phyloP scores from a whole-genome alignment of 1,140 invertebrate genomes.

The Calephelis nemesis region DNA sequence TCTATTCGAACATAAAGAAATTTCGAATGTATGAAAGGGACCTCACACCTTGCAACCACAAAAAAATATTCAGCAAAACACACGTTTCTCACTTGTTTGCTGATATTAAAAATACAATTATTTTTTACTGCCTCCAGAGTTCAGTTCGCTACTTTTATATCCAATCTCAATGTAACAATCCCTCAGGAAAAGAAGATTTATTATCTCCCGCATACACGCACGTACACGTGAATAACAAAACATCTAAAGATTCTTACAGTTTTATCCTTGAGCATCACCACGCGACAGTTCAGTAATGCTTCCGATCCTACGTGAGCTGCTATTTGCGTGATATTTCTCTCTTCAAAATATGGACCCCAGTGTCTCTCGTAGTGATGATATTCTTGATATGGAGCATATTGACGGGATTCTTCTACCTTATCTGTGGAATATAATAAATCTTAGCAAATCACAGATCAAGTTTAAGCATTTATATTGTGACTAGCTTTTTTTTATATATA shows the following conservation, averaged over 20 bases:
- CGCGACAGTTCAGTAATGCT: slow-evolving; percentile 88
- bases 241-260: slow-evolving; percentile 82
- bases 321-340: slow-evolving; percentile 78
- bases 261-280: slow-evolving; percentile 91
- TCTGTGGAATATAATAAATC: slow-evolving; percentile 38
- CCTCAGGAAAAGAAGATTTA: slow-evolving; percentile 8
- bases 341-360: slow-evolving; percentile 89
- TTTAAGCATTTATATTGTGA: too few relatives aligned
- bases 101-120: too few relatives aligned
- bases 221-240: slow-evolving; percentile 5
- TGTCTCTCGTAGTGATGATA: slow-evolving; percentile 81
- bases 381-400: slow-evolving; percentile 80
- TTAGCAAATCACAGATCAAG: not conserved
- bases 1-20: too few relatives aligned
- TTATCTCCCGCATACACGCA: slow-evolving; percentile 1
- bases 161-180: not conserved
- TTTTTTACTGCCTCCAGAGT: too few relatives aligned
- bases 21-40: too few relatives aligned
- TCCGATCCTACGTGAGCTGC: slow-evolving; percentile 89
- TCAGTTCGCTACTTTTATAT: not conserved
- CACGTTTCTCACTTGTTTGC: too few relatives aligned
- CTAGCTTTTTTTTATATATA: too few relatives aligned
- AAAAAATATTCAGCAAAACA: too few relatives aligned
- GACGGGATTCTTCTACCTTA: slow-evolving; percentile 80
- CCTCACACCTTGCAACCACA: too few relatives aligned